A percentile compares a stretch with the other conserved stretches of the same genome.
Conservation (phyloP, 2,888 invertebrate species). For the Pomacea canaliculata region DNA sequence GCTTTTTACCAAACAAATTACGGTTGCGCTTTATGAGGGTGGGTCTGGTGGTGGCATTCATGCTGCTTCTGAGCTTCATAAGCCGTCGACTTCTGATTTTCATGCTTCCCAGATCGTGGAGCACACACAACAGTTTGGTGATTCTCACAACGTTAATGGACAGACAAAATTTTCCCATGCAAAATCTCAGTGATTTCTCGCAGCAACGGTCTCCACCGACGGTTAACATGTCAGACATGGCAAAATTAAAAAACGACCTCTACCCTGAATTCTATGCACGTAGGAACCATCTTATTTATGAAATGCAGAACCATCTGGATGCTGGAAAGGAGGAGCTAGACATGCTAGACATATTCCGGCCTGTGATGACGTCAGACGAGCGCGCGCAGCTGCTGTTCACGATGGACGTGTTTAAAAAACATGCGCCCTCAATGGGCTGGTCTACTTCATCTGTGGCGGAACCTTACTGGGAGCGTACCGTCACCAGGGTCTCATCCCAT, state of each 20-base stretch:
- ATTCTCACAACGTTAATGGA: slow-evolving; percentile 17
- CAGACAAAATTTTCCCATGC: slow-evolving; percentile 23
- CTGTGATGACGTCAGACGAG: background rate
- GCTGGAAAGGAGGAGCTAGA: background rate
- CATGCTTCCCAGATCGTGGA: slow-evolving; percentile 14
- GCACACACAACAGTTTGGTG: slow-evolving; percentile 13
- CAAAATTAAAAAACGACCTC: slow-evolving; percentile 10
- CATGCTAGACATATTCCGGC: background rate
- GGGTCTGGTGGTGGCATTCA: too few species aligned
- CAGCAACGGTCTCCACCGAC: background rate
- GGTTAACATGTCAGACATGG: slow-evolving; percentile 19
- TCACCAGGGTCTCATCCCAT: background rate
- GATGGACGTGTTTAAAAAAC: background rate
- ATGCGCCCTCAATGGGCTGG: background rate
- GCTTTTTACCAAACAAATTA: too few species aligned
- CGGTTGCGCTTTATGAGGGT: too few species aligned
- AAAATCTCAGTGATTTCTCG: background rate
- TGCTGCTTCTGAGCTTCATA: too few species aligned
- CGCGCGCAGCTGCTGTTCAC: background rate
- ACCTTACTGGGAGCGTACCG: background rate
- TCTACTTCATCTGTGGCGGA: background rate
- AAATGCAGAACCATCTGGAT: background rate
- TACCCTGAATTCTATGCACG: slow-evolving; percentile 7
- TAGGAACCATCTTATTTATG: background rate
- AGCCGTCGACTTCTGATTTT: background rate